Conservation (phyloP, 2,888 invertebrate species). For the Empis livida region DNA sequence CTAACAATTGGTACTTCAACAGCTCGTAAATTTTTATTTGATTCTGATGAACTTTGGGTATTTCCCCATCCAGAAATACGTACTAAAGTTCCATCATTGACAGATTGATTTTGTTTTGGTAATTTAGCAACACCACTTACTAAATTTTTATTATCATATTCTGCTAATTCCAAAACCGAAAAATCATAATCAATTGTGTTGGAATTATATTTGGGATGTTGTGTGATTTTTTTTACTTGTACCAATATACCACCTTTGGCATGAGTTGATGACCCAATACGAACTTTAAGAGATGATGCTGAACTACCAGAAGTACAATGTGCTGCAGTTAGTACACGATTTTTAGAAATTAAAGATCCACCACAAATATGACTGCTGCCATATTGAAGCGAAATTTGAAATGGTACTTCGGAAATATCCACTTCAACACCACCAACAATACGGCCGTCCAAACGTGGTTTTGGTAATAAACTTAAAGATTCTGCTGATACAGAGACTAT, state of each 20-base stretch:
- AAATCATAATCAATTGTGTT: slow-evolving; percentile 32
- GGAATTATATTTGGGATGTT: slow-evolving; percentile 27
- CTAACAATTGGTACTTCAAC: slow-evolving; percentile 24
- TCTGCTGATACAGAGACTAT: slow-evolving; percentile 15
- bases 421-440: slow-evolving; percentile 36
- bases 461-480: slow-evolving; percentile 8
- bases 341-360: slow-evolving; percentile 30
- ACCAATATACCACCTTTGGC: slow-evolving; percentile 30
- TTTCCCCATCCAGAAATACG: slow-evolving; percentile 33
- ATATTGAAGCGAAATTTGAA: slow-evolving; percentile 36
- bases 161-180: slow-evolving; percentile 28
- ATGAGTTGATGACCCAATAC: slow-evolving; percentile 29
- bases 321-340: slow-evolving; percentile 34
- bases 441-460: slow-evolving; percentile 19
- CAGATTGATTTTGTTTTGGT: slow-evolving; percentile 15
- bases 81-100: slow-evolving; percentile 21
- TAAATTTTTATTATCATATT: slow-evolving; percentile 19
- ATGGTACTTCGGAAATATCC: slow-evolving; percentile 33
- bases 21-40: slow-evolving; percentile 17
- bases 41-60: slow-evolving; percentile 18
- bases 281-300: slow-evolving; percentile 20
- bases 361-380: slow-evolving; percentile 35
- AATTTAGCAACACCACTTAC: slow-evolving; percentile 19
- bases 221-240: slow-evolving; percentile 19
- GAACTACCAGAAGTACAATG: slow-evolving; percentile 27